Evolutionary conservation across 2,797 vertebrate species (phyloP).

Genomic region (Cirrhinus molitorella): DNA sequence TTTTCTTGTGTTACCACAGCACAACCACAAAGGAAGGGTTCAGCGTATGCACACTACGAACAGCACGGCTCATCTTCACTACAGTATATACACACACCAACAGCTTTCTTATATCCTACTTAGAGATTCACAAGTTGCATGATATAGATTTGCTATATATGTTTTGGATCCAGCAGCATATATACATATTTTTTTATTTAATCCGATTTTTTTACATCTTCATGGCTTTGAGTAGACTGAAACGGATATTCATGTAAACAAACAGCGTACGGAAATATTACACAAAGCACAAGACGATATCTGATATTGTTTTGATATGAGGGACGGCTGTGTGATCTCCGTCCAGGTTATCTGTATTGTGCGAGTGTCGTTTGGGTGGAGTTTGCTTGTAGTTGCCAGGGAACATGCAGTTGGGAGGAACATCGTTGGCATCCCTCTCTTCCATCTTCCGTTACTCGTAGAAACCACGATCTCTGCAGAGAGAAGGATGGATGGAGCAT

Average conservation of each 20-base stretch:
- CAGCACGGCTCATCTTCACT: constrained; percentile 64
- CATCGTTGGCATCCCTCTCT: background rate
- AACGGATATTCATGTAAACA: constrained; percentile 11
- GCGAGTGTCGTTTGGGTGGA: background rate
- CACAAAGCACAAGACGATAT: constrained; percentile 75
- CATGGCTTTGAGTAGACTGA: constrained; percentile 12
- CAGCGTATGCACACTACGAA: constrained; percentile 55
- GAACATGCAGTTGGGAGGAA: constrained; percentile 28
- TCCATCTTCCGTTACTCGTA: constrained; percentile 67
- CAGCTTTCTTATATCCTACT: constrained; percentile 49
- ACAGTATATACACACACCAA: constrained; percentile 61
- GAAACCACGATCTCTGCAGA: constrained; percentile 72
- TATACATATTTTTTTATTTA: constrained; percentile 39
- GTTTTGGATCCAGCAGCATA: constrained; percentile 46
- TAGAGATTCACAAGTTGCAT: constrained; percentile 52
- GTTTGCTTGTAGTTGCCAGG: constrained; percentile 15
- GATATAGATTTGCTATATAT: constrained; percentile 44
- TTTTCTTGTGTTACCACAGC: constrained; percentile 46
- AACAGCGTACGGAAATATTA: constrained; percentile 40
- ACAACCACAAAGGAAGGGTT: constrained; percentile 66
- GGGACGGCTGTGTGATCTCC: background rate
- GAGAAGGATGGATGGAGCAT: background rate
- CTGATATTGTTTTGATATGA: constrained; percentile 44
- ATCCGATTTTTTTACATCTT: constrained; percentile 33
- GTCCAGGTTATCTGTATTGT: constrained; percentile 1